phyloP scores from a whole-genome alignment of 2,888 invertebrate genomes.

The Achlya flavicornis region DNA sequence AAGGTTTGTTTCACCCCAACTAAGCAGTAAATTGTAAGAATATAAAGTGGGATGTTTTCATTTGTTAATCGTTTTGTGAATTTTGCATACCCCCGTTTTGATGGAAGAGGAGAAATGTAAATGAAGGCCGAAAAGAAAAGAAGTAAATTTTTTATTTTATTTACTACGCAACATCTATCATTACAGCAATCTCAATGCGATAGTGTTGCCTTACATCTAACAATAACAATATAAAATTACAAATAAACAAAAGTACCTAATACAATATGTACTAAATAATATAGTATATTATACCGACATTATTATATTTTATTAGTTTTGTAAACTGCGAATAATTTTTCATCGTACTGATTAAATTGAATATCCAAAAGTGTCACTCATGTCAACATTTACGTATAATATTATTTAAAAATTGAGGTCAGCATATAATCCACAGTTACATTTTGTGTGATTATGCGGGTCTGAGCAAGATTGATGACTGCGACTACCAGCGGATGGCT shows the following conservation, averaged over 20 bases:
- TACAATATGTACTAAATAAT: too few relatives aligned
- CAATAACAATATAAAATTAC: too few relatives aligned
- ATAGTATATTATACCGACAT: too few relatives aligned
- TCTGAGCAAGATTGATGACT: conserved; percentile 80
- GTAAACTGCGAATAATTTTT: too few relatives aligned
- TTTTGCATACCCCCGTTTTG: not conserved
- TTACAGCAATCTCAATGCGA: too few relatives aligned
- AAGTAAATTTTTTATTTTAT: too few relatives aligned
- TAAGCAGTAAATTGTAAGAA: conserved; percentile 45
- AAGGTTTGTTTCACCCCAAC: conserved; percentile 28
- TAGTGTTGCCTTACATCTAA: too few relatives aligned
- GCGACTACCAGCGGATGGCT: conserved; percentile 46
- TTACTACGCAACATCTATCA: too few relatives aligned
- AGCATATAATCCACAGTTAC: conserved; percentile 65
- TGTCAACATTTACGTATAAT: conserved; percentile 33
- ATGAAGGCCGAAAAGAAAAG: not conserved
- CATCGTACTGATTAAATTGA: too few relatives aligned
- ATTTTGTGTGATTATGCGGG: conserved; percentile 78
- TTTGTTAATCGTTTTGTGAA: conserved; percentile 42
- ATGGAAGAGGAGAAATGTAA: not conserved
- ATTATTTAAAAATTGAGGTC: conserved; percentile 71
- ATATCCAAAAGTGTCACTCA: conserved; percentile 6
- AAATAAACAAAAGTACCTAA: too few relatives aligned
- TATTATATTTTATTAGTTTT: too few relatives aligned
- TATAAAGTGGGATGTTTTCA: conserved; percentile 32